A percentile compares a stretch with the other conserved stretches of the same genome.
Conservation (phyloP, 2,797 vertebrate genomes). For the Streptopelia turtur region DNA sequence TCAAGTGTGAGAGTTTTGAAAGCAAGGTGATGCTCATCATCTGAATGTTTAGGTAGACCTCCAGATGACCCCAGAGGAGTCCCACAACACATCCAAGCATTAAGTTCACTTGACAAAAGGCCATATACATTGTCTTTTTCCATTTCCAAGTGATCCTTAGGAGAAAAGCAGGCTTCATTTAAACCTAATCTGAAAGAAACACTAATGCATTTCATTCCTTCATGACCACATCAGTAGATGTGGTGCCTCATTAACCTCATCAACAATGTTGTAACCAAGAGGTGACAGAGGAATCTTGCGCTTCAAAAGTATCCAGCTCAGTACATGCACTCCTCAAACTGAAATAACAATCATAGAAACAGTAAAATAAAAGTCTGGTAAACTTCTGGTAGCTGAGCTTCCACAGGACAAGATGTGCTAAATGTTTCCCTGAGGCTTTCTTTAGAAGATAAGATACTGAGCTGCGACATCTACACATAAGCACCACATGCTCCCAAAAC, state of each 20-base stretch:
- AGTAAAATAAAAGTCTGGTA: background rate
- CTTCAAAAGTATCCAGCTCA: background rate
- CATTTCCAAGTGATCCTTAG: background rate
- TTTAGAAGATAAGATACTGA: background rate
- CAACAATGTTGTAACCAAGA: background rate
- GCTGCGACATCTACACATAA: background rate
- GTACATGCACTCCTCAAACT: background rate
- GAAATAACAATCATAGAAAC: background rate
- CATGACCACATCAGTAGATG: background rate
- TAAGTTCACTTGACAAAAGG: background rate
- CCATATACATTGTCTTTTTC: background rate
- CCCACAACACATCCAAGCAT: background rate
- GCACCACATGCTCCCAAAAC: background rate
- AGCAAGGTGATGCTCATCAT: background rate
- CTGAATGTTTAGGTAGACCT: background rate
- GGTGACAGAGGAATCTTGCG: background rate
- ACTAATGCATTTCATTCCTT: background rate
- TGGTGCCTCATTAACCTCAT: background rate
- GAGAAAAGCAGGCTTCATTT: background rate
- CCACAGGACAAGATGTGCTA: background rate
- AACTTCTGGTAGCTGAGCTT: background rate
- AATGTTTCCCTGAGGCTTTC: background rate
- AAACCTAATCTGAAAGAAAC: background rate
- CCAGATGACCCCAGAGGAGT: background rate
- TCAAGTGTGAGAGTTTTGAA: background rate